Base-by-base conservation (phyloP, 2,113 vertebrate genomes). In the Ptychochromis oligacanthus region DNA sequence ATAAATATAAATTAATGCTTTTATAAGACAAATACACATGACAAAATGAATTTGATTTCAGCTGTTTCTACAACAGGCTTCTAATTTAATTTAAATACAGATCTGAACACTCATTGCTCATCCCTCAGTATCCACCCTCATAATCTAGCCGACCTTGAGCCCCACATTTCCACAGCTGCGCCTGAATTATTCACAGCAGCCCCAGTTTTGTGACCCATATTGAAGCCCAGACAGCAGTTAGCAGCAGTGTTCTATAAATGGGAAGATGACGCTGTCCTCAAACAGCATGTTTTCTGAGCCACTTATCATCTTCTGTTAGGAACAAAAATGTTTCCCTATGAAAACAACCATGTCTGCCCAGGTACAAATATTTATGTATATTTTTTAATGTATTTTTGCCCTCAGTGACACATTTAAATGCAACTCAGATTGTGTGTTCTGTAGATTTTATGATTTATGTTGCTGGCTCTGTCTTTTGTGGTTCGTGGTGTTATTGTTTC, bases 161-260 rank as follows among this genome's bases (percentile, higher is more conserved):
- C 60, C 62, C 78, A 57, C 64, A 79, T 87, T 80, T 91, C 58
- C 62, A 90, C 91, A 89, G 90, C 87, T 91, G 88, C 18, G 79
- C 72, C 52, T 95, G 77, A 95, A 96, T 95, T 89, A 96, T 95
- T 95, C 87, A 96, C 93, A 89, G 61, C 76, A 91, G 92, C 75
- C 92, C 94, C 86, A 92, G 58, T 94, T 95, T 91, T 81, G 54
- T 95, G 94, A 95, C 95, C 94, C 93, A 95, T 82, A 95, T 96
- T 28, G n/a, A 76, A 60, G 89, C 81, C 76, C 77, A 83, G 90
- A 87, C 88, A 86, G 60, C 56, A 76, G 89, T 85, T 58, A 89
- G 78, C 49, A 56, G 87, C 58, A 43, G 79, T 78, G 83, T 62
- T 55, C 43, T 38, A 74, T 75, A 84, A 76, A 75, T 22, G 55